Percentiles rank a stretch among this genome's conserved stretches.
These are phyloP conservation scores for Heteromurus nitidus DNA, from an alignment of 2,888 invertebrate species.

Conservation along the genomic window DNA sequence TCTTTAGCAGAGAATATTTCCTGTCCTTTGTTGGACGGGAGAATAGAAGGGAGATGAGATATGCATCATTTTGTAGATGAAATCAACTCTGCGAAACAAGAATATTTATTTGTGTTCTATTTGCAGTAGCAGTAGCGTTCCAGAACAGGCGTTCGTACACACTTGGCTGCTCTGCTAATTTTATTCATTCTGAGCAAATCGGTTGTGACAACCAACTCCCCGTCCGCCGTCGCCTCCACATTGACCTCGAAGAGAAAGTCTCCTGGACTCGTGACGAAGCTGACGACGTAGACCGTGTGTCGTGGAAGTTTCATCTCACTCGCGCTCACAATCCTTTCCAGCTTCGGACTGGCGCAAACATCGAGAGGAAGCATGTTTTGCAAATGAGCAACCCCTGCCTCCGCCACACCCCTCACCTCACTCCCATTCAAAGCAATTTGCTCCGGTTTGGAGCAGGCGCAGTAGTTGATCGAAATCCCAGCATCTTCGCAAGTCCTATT, in stretches of 20 bases:
- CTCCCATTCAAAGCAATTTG: constrained; percentile 9
- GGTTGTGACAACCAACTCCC: constrained; percentile 26
- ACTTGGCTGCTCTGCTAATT: constrained; percentile 31
- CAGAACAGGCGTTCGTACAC: constrained; percentile 32
- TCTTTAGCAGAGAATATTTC: no score
- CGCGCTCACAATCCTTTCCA: constrained; percentile 49
- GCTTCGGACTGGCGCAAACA: constrained; percentile 17
- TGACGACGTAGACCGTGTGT: constrained; percentile 46
- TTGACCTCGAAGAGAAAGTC: constrained; percentile 67
- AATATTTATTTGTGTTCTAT: no score
- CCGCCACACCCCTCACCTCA: constrained; percentile 7
- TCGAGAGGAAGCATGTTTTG: constrained; percentile 15
- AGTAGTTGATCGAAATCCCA: constrained; percentile 32
- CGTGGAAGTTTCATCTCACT: constrained; percentile 27
- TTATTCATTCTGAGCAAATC: constrained; percentile 60
- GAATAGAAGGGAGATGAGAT: no score
- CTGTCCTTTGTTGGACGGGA: no score
- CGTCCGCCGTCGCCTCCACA: constrained; percentile 16
- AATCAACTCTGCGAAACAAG: no score
- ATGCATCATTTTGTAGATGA: no score
- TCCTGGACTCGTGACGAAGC: constrained; percentile 64
- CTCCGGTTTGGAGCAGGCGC: constrained; percentile 45
- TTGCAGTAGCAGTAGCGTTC: constrained; percentile 58
- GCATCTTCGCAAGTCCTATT: constrained; percentile 33
- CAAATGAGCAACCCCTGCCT: constrained; percentile 27